Base-by-base conservation (phyloP, 2,888 invertebrate genomes). In the Megamerina dolium region DNA sequence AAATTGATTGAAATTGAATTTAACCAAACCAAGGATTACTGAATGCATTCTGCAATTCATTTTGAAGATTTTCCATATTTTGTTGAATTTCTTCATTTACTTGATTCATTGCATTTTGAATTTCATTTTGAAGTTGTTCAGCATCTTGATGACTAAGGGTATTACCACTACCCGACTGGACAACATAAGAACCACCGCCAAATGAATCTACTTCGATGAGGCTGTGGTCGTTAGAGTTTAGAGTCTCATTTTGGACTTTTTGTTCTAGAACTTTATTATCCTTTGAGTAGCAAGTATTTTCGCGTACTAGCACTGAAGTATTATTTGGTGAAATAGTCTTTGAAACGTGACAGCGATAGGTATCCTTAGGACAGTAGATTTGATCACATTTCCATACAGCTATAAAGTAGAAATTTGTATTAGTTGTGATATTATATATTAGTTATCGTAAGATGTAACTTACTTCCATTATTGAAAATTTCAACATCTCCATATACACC, bases 361-460 rank as follows among this genome's bases (percentile, higher is more conserved):
- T 19, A 3, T 17, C 17, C 3, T 4, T 6, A 2, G 55, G 53
- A 38, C 55, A 55, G 4, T 19, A 13, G 5, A 49, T 43, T 8
- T 32, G 33, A 33, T 41, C 53, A 29, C 55, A 55, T 12, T 26
- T 2, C 44, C 48, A 52, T 30, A 35, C 31, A 8, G 36, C 55
- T 31, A 9, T 10, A 13, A 31, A 13, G 14, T 4, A 16, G 31
- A 31, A 40, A 40, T 40, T 40, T 27, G 17, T 34, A 19, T 40
- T 34, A 33, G 33, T 33, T 40, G 34, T 40, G 40, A 40, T 33
- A 33, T 40, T 40, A 40, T 40, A 34, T 40, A 34, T 26, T 34
- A 34, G 40, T 32, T 34, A 23, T 32, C 40, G 34, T 40, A 27
- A 14, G 34, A 40, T 33, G 34, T n/a, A n/a, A n/a, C n/a, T n/a